Percentiles rank a stretch among this genome's conserved stretches.
These are phyloP conservation scores for Plebejus anna DNA, from an alignment of 2,888 invertebrate species.

Conservation along the genomic window DNA sequence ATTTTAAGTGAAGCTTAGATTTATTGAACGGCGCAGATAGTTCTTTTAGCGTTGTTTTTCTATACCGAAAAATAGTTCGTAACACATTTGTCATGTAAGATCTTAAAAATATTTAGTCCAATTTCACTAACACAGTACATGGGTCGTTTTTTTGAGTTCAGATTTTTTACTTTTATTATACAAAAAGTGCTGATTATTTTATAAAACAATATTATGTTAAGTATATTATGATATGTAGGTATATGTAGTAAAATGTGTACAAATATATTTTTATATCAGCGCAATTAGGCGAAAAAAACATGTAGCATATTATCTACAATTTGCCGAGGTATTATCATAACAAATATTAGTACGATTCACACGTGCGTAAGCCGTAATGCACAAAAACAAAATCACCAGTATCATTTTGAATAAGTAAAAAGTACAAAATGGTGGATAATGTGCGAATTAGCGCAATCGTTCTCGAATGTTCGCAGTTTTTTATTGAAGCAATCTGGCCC, in stretches of 20 bases:
- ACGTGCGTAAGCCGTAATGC: neutral
- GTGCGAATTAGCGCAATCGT: slow-evolving; percentile 54
- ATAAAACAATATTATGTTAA: no score
- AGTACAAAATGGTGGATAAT: slow-evolving; percentile 39
- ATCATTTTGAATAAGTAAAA: slow-evolving; percentile 30
- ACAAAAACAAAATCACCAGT: slow-evolving; percentile 26
- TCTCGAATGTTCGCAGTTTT: slow-evolving; percentile 53
- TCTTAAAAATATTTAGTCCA: neutral
- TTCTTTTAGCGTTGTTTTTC: neutral
- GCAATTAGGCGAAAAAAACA: neutral
- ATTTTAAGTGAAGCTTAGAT: slow-evolving; percentile 3
- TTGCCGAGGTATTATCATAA: neutral
- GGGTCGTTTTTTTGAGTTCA: no score
- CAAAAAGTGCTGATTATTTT: no score
- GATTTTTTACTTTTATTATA: no score
- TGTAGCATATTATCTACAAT: neutral
- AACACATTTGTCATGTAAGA: neutral
- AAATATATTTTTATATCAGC: neutral
- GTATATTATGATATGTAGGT: no score
- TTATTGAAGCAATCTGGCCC: slow-evolving; percentile 56
- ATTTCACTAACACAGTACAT: neutral
- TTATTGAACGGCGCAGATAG: neutral
- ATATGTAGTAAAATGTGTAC: no score
- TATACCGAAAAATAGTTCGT: no score
- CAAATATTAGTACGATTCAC: slow-evolving; percentile 1